Evolutionary conservation across 2,797 vertebrate species (phyloP).

Genomic region (Schizothorax lantsangensis): DNA sequence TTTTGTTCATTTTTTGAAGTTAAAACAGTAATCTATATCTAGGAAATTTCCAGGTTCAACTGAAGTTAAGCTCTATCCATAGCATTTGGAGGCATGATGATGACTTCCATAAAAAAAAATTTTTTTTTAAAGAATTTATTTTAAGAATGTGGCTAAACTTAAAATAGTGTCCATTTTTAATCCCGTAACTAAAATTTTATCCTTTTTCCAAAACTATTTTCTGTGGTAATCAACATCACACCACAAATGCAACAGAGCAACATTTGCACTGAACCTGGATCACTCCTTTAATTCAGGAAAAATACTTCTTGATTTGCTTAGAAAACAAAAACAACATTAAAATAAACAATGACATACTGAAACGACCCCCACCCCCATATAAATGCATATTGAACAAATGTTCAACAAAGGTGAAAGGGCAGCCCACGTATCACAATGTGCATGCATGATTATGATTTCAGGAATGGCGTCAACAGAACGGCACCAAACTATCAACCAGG

Average conservation of each 20-base stretch:
- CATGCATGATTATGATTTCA: conserved; percentile 80
- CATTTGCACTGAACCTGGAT: background rate
- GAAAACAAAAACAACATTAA: conserved; percentile 18
- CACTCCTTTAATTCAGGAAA: background rate
- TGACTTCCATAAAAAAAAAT: background rate
- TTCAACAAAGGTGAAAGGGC: conserved; percentile 76
- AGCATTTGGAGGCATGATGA: background rate
- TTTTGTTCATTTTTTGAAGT: background rate
- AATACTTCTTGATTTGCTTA: background rate
- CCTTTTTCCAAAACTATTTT: background rate
- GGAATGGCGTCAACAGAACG: conserved; percentile 72
- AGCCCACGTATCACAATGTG: conserved; percentile 77
- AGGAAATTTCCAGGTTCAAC: background rate
- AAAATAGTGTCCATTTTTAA: background rate
- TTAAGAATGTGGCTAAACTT: background rate
- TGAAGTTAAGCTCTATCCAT: background rate
- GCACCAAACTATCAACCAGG: conserved; percentile 72
- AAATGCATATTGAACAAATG: conserved; percentile 64
- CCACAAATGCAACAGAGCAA: background rate
- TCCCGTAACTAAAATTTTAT: background rate
- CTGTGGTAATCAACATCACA: background rate
- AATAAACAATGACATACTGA: conserved; percentile 19
- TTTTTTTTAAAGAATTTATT: background rate
- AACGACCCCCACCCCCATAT: conserved; percentile 53
- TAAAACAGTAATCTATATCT: background rate